Evolutionary conservation across 2,797 vertebrate genomes (phyloP).

Genomic region (Acrossocheilus fasciatus): DNA sequence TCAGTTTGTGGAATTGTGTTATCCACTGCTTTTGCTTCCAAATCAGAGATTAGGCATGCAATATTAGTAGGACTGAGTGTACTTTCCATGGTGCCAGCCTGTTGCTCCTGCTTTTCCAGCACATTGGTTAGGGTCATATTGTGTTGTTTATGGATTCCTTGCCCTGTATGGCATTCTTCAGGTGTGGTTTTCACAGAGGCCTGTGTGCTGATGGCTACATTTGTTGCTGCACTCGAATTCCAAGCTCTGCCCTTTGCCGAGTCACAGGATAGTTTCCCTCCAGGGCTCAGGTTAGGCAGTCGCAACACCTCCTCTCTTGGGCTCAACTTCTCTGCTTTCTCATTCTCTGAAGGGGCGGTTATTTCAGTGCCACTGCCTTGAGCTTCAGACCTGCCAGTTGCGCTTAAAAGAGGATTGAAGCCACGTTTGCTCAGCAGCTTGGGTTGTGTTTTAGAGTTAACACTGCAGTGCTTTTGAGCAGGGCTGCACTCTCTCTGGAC

Average conservation of each 20-base stretch:
- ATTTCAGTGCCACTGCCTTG: slow-evolving; percentile 56
- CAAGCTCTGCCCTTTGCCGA: slow-evolving; percentile 60
- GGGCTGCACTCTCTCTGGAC: slow-evolving; percentile 32
- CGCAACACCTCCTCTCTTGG: slow-evolving; percentile 43
- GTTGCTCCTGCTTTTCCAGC: slow-evolving; percentile 63
- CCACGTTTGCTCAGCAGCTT: slow-evolving; percentile 58
- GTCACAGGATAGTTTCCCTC: slow-evolving; percentile 60
- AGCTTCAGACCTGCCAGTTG: slow-evolving; percentile 39
- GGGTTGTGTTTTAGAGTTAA: slow-evolving; percentile 58
- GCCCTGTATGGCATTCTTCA: slow-evolving; percentile 54
- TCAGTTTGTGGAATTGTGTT: slow-evolving; percentile 33
- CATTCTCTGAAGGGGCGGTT: slow-evolving; percentile 49
- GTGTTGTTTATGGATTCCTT: slow-evolving; percentile 59
- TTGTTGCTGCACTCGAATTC: slow-evolving; percentile 54
- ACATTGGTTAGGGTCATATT: slow-evolving; percentile 57
- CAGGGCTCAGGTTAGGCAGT: slow-evolving; percentile 48
- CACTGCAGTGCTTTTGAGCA: slow-evolving; percentile 50
- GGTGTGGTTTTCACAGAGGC: slow-evolving; percentile 56
- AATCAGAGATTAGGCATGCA: slow-evolving; percentile 33
- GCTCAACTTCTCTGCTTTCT: slow-evolving; percentile 55
- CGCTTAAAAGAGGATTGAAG: slow-evolving; percentile 48
- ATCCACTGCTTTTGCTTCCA: slow-evolving; percentile 42
- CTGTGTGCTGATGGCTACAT: slow-evolving; percentile 49
- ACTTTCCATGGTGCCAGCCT: slow-evolving; percentile 53
- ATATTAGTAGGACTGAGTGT: slow-evolving; percentile 42